Conservation (phyloP, 2,888 invertebrate species). For the Dicycla oo region DNA sequence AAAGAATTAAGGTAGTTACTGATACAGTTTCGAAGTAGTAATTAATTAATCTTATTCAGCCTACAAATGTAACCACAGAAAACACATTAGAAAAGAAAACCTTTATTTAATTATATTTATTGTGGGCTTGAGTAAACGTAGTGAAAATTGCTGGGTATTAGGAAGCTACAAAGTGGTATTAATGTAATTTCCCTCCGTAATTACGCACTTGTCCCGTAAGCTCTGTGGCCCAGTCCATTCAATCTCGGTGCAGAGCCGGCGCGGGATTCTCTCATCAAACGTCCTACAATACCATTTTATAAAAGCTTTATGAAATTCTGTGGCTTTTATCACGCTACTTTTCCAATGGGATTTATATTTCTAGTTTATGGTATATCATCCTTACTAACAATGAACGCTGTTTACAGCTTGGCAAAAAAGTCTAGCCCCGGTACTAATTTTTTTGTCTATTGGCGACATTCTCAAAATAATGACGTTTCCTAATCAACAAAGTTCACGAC, state of each 20-base stretch:
- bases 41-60: conserved; percentile 8
- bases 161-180: conserved; percentile 22
- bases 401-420: too few relatives aligned
- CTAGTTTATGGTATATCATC: conserved; percentile 49
- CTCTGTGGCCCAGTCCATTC: conserved; percentile 46
- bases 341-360: conserved; percentile 57
- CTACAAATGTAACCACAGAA: conserved; percentile 10
- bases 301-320: conserved; percentile 64
- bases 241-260: conserved; percentile 29
- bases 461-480: too few relatives aligned
- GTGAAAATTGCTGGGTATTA: conserved; percentile 38
- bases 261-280: conserved; percentile 52
- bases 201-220: conserved; percentile 34
- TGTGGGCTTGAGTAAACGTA: conserved; percentile 39
- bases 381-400: neutral
- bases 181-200: conserved; percentile 45
- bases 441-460: too few relatives aligned
- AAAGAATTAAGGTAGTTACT: neutral
- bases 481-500: too few relatives aligned
- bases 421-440: too few relatives aligned
- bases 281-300: conserved; percentile 58
- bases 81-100: conserved; percentile 37
- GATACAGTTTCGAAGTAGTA: neutral
- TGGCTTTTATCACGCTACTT: conserved; percentile 60
- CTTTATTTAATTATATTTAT: conserved; percentile 40